Evolutionary conservation across 1,140 invertebrate genomes (phyloP), one percentile per base, ranked within the genome.

Genomic region (Drosophila ogumai): DNA sequence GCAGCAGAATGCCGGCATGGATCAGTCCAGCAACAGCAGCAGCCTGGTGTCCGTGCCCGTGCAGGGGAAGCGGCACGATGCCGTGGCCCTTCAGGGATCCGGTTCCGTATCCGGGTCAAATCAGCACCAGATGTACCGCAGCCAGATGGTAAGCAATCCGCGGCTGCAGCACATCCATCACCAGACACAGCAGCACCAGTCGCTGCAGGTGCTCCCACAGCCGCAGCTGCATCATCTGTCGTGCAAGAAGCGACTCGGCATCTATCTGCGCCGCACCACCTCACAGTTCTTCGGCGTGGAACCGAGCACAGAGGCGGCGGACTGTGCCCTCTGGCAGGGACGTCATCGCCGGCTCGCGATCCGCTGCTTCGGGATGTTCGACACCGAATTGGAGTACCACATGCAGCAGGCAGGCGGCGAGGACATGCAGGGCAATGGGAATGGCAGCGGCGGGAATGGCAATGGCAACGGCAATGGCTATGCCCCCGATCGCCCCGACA

Each of bases 221-320:
- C 84, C 84, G 22, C 75, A 68, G n/a, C 61, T 74, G 15, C 79
- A 81, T 57, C 75, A 82, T 1, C 75, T 87, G 54, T 92, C 92
- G 0, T 90, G 87, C 19, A 92, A 92, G 56, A 92, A 92, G 25
- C 90, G 91, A 13, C 67, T 92, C 0, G 93, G 92, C 22, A 93
- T 94, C 72, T 96, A 95, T 85, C 94, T 96, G 73, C 95, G 94
- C 73, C 93, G 94, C 34, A 95, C 96, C 82, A 95, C 96, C 12
- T 94, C 95, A 0, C 94, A 94, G 43, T 96, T 96, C 91, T 96
- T 96, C 80, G 96, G 96, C 7, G 95, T 96, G 10, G 94, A 96
- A 75, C 94, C 95, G 47, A 94, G 94, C 64, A 94, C 94, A 3
- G 95, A 96, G 87, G 93, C 94, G 1, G 91, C 94, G 7, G 95